Percentiles rank a stretch among this genome's conserved stretches.
These are phyloP conservation scores for Acanthosepion lycidas DNA, from an alignment of 2,888 invertebrate species.

Conservation along the genomic window DNA sequence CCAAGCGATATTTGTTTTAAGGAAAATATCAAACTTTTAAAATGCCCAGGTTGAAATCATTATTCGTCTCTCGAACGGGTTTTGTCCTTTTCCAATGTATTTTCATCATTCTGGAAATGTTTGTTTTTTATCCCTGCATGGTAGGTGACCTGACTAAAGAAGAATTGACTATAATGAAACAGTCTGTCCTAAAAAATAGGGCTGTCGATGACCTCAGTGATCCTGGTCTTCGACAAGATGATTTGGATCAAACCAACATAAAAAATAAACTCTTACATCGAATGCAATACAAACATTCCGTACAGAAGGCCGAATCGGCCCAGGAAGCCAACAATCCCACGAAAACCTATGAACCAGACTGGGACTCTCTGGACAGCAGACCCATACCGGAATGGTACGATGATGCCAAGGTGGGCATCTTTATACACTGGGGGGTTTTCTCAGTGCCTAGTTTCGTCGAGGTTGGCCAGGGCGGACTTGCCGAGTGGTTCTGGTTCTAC, in stretches of 20 bases:
- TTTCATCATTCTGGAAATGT: constrained; percentile 39
- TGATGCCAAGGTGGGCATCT: constrained; percentile 76
- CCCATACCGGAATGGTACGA: constrained; percentile 76
- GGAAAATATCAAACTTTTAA: neutral
- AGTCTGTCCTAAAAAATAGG: neutral
- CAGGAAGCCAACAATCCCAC: neutral
- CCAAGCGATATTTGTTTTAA: neutral
- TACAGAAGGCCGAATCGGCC: neutral
- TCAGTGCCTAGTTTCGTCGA: constrained; percentile 68
- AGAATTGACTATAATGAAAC: neutral
- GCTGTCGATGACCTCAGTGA: neutral
- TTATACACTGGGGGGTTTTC: constrained; percentile 76
- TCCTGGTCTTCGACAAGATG: neutral
- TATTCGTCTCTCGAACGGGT: constrained; percentile 23
- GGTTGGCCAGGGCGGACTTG: constrained; percentile 43
- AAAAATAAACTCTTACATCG: neutral
- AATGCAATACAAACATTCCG: neutral
- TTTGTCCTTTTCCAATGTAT: constrained; percentile 38
- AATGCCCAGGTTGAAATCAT: constrained; percentile 13
- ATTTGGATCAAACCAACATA: neutral
- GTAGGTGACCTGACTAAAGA: neutral
- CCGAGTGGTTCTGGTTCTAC: constrained; percentile 91
- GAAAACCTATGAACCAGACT: constrained; percentile 63
- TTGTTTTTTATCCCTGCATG: constrained; percentile 42
- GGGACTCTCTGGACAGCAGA: constrained; percentile 75